phyloP scores from a whole-genome alignment of 1,140 invertebrate species.

The Tenebrio molitor region DNA sequence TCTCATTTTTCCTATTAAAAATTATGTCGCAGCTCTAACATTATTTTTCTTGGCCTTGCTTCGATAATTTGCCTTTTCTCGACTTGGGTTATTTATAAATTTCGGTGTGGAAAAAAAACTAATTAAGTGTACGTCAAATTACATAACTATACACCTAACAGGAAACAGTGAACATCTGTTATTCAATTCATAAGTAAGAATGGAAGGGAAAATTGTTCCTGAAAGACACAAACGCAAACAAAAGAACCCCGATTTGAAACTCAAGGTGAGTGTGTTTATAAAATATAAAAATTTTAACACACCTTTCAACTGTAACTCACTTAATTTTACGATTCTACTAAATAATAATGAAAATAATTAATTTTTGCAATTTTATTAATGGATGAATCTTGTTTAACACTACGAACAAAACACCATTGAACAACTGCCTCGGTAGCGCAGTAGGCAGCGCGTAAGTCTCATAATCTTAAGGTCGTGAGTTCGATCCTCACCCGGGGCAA shows the following conservation, averaged over 20 bases:
- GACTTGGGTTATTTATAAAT: slow-evolving; percentile 48
- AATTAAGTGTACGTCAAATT: slow-evolving; percentile 34
- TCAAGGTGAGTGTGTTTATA: slow-evolving; percentile 42
- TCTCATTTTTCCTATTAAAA: slow-evolving; percentile 26
- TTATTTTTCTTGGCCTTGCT: slow-evolving; percentile 35
- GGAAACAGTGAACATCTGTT: slow-evolving; percentile 23
- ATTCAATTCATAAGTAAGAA: slow-evolving; percentile 13
- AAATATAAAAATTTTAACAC: neutral
- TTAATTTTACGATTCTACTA: neutral
- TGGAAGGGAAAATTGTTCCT: slow-evolving; percentile 53
- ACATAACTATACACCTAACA: slow-evolving; percentile 29
- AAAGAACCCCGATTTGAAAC: slow-evolving; percentile 47
- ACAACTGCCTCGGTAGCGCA: slow-evolving; percentile 85
- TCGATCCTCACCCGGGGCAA: slow-evolving; percentile 94
- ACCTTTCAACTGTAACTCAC: neutral
- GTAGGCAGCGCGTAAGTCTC: slow-evolving; percentile 97
- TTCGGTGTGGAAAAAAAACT: slow-evolving; percentile 41
- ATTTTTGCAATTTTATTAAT: too few species aligned
- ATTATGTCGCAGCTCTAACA: slow-evolving; percentile 9
- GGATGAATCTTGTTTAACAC: too few species aligned
- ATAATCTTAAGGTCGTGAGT: slow-evolving; percentile 98
- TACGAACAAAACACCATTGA: neutral
- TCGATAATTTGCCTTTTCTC: slow-evolving; percentile 35
- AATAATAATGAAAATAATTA: too few species aligned
- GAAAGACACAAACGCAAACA: slow-evolving; percentile 52